Evolutionary conservation across 64 coral and sea anemone genomes (phyloP), one percentile per base, ranked within the genome.

Genomic region (Pocillopora verrucosa): DNA sequence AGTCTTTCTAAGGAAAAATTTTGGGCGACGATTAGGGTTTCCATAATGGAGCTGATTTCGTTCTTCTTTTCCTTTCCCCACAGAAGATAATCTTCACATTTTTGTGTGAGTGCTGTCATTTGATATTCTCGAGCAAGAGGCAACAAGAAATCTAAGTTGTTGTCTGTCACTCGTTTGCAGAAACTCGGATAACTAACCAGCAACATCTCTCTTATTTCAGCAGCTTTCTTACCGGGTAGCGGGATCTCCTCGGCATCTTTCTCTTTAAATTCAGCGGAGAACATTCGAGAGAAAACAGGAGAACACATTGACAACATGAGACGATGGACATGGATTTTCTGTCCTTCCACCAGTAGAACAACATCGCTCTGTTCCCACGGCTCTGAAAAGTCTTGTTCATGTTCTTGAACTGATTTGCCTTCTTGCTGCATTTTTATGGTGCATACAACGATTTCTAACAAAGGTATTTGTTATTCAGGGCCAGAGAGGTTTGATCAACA

Each of bases 291-390:
- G 26, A 88, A 88, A 9, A 88, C 86, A 61, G 86, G 72, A 0
- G 86, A 88, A 34, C 15, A 6, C 25, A 88, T 75, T 0, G 56
- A 34, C 15, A 88, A 7, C 2, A 88, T 88, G 11, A 11, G 2
- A 63, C 86, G 86, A 20, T 88, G 86, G 6, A 76, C 86, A 16
- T 88, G 86, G 22, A 88, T 13, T 34, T 61, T 6, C 22, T 51
- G 13, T 76, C 59, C 86, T 61, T 76, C 86, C 13, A 88, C 86
- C 0, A 88, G 9, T 3, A 88, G 58, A 61, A 76, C 58, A 14
- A 88, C n/a, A 51, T 88, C 86, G 19, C 72, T 76, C 16, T 61
- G 57, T 20, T 76, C 56, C 86, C 86, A 88, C 36, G 72, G 56
- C 35, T 88, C 41, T 11, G 74, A 88, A 61, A 88, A 88, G 14